Evolutionary conservation across 2,888 invertebrate species (phyloP).

Genomic region (Camptogramma bilineatum): DNA sequence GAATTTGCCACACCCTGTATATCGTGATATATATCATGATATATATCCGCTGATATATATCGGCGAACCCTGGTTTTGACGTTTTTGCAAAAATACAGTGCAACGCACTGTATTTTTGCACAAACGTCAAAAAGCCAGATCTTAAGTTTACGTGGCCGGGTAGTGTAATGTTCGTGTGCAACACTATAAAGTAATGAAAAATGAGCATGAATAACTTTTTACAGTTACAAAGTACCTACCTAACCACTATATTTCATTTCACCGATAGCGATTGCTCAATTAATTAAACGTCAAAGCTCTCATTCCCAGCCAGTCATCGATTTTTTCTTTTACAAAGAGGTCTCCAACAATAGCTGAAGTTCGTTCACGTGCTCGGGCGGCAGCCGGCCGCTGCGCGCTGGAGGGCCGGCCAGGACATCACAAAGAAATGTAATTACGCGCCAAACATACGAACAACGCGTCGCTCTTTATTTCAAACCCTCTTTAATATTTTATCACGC

Average conservation of each 20-base stretch:
- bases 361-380: constrained; percentile 39
- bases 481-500: constrained; percentile 35
- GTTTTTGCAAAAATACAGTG: too few relatives aligned
- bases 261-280: constrained; percentile 38
- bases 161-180: not conserved
- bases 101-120: too few relatives aligned
- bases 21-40: too few relatives aligned
- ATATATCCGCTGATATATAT: too few relatives aligned
- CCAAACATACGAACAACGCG: constrained; percentile 61
- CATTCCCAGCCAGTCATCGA: constrained; percentile 46
- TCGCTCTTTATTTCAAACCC: constrained; percentile 53
- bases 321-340: constrained; percentile 46
- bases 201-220: constrained; percentile 14
- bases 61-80: too few relatives aligned
- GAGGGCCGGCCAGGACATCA: constrained; percentile 50
- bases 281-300: constrained; percentile 40
- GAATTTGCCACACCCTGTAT: too few relatives aligned
- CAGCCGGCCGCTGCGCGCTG: constrained; percentile 35
- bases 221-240: not conserved
- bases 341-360: constrained; percentile 43
- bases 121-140: too few relatives aligned
- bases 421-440: constrained; percentile 80
- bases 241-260: constrained; percentile 33
- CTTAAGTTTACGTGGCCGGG: too few relatives aligned
- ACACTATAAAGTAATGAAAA: not conserved